Evolutionary conservation across 2,113 vertebrate species (phyloP), one percentile per base, ranked within the genome.

Genomic region (Pluvianellus socialis): DNA sequence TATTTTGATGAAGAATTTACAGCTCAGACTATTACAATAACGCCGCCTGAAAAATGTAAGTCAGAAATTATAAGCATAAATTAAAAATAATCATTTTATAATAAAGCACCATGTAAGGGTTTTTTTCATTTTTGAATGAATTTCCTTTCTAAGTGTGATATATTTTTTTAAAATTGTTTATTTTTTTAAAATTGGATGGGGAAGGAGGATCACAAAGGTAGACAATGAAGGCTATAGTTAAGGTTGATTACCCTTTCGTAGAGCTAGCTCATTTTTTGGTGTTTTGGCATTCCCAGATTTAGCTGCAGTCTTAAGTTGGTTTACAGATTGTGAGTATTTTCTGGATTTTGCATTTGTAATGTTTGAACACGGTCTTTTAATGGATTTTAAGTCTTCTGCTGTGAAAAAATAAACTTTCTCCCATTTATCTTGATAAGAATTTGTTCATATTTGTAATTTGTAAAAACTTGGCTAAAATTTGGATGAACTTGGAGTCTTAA

Each of bases 1-100:
- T 99, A 99, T 98, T 99, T 99, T 92, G 99, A 99, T 97, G 99
- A 99, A 98, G 99, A 99, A 98, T 99, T 99, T 96, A 99, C 99
- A 94, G 99, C 98, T 96, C 99, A 99, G 97, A 99, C 98, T 95
- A 99, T 99, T 98, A 99, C 99, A 88, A 99, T 99, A 98, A 99
- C 99, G 14, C 99, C 99, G 35, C 99, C 99, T 89, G 99, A 99
- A 98, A 99, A 99, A 99, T 99, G 99, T 99, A 99, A 97, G 97
- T 97, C 81, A 42, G 72, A 91, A 74, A 44, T 35, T 2, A 38
- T 52, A 80, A 90, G 40, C 44, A 12, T 38, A 59, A 59, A 4
- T 10, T 44, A 24, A 61, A 65, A 62, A 18, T 50, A 28, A 47
- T 35, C 16, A 14, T 20, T 58, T 74, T 71, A 10, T 65, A 75